phyloP scores from a whole-genome alignment of 1,140 invertebrate species.

The Ephestia elutella region DNA sequence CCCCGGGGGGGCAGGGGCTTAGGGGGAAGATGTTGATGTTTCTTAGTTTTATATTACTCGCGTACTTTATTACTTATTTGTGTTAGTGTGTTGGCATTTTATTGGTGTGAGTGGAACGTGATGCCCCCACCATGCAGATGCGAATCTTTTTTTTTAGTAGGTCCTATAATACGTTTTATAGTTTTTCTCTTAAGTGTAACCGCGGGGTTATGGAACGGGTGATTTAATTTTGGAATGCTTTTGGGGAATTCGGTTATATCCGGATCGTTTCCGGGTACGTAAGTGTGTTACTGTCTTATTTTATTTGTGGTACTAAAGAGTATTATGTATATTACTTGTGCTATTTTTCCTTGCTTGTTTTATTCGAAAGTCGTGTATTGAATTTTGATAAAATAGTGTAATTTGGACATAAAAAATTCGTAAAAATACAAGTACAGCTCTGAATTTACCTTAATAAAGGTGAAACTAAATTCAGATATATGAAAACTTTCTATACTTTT shows the following conservation, averaged over 20 bases:
- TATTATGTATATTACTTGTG: no score
- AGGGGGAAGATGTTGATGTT: conserved; percentile 69
- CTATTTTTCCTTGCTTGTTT: no score
- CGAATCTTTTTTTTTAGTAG: conserved; percentile 9
- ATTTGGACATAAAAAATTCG: no score
- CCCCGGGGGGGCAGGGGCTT: conserved; percentile 28
- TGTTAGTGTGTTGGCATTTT: conserved; percentile 46
- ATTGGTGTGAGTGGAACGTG: conserved; percentile 38
- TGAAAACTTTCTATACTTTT: no score
- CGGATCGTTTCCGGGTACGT: not conserved
- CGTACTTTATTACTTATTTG: conserved; percentile 71
- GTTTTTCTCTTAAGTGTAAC: conserved; percentile 14
- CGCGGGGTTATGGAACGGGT: conserved; percentile 11
- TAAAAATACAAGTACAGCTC: no score
- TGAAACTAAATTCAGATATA: no score
- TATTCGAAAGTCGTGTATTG: no score
- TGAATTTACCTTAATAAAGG: no score
- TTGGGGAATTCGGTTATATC: not conserved
- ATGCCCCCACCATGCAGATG: conserved; percentile 16
- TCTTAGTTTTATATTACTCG: conserved; percentile 73
- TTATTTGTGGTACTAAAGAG: not conserved
- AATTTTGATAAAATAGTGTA: no score
- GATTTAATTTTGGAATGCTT: conserved; percentile 7
- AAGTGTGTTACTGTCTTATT: not conserved
- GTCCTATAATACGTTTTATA: conserved; percentile 15